Evolutionary conservation across 2,113 vertebrate species (phyloP), one percentile per base, ranked within the genome.

Genomic region (Grantiella picta): DNA sequence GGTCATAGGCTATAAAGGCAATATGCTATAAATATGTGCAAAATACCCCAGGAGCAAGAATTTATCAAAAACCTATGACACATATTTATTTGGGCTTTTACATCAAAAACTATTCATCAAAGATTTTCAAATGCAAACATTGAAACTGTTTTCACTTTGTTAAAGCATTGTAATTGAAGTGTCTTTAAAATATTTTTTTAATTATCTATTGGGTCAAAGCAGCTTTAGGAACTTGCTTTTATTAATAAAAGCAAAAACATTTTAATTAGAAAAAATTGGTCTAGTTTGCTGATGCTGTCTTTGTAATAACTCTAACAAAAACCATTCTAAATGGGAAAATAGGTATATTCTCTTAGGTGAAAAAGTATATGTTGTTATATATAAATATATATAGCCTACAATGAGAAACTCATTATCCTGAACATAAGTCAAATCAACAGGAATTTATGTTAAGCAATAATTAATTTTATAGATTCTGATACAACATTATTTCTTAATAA

Each of bases 21-120:
- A 38, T 10, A 12, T 1, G 33, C n/a, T 53, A 12, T 3, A 71
- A 89, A 78, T 57, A 64, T 0, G 0, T 28, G 5, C 35, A 79
- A 69, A 94, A 78, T 6, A 68, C 23, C 1, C 2, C 19, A 69
- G 1, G 18, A 44, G 12, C 33, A 80, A 35, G 29, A 61, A 61
- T 42, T 35, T 24, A 50, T 15, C n/a, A 33, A 86, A 80, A 84
- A n/a, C 9, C 21, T 71, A 3, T 20, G 11, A 66, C 3, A 35
- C 9, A 13, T 47, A 38, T 11, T 75, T 81, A 38, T 11, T 75
- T 81, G 23, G 6, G 12, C 23, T 0, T 79, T 60, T 27, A 60
- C 23, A 31, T 88, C 57, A 82, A 82, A 90, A 93, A 12, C 4
- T 12, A 64, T 21, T 72, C 36, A 38, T 76, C 29, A 59, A 35